phyloP scores from a whole-genome alignment of 2,113 vertebrate genomes.

The Zapornia atra region DNA sequence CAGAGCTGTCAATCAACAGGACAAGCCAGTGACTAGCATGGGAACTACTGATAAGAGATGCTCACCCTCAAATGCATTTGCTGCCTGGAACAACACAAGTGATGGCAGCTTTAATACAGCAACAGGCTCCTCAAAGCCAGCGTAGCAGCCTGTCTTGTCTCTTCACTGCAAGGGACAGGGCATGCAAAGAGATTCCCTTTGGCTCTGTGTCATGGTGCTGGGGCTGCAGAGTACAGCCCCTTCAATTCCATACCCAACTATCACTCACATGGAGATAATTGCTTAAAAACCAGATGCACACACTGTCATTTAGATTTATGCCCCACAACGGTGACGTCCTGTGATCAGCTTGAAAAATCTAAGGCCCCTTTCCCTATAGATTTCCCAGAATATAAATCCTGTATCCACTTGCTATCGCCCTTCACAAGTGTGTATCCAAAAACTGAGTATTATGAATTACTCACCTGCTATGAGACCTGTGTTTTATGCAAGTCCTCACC shows the following conservation, averaged over 20 bases:
- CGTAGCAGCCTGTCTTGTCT: not conserved
- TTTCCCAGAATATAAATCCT: not conserved
- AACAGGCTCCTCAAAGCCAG: not conserved
- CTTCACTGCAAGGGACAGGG: not conserved
- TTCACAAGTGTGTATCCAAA: not conserved
- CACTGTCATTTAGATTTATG: not conserved
- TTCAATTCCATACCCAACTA: not conserved
- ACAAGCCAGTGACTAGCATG: conserved; percentile 1
- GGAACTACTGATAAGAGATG: not conserved
- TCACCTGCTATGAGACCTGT: not conserved
- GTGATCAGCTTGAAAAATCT: not conserved
- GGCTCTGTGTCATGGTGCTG: not conserved
- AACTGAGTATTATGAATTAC: not conserved
- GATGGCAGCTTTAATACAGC: not conserved
- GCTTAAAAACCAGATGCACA: not conserved
- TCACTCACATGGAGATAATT: not conserved
- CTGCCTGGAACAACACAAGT: not conserved
- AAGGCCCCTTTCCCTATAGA: not conserved
- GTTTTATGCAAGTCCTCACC: not conserved
- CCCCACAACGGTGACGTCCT: not conserved
- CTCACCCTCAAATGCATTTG: not conserved
- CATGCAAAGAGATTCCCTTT: not conserved
- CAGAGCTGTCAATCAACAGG: conserved; percentile 50
- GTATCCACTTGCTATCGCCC: not conserved
- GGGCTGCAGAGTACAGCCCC: not conserved